phyloP scores from a whole-genome alignment of 2,888 invertebrate genomes.

The Melipona bicolor region DNA sequence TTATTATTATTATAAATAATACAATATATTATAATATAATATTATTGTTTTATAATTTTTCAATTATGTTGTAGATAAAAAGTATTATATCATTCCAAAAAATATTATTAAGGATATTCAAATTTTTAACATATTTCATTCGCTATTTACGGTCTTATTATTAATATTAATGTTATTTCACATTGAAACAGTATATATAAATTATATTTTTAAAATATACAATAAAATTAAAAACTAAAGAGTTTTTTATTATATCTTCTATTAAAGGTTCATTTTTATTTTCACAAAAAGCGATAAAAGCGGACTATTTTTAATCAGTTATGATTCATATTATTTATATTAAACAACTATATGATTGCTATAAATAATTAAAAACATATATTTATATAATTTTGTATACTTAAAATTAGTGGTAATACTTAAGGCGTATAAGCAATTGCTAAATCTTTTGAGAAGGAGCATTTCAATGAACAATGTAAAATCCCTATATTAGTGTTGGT shows the following conservation, averaged over 20 bases:
- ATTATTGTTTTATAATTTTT: constrained; percentile 23
- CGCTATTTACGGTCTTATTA: constrained; percentile 7
- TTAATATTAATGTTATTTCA: constrained; percentile 15
- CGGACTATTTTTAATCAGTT: not conserved
- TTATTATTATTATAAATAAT: constrained; percentile 9
- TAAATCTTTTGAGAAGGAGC: not conserved
- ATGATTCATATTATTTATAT: not conserved
- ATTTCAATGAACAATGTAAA: constrained; percentile 18
- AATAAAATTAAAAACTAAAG: constrained; percentile 9
- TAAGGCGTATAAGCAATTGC: not conserved
- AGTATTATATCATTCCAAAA: constrained; percentile 55
- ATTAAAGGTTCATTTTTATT: not conserved
- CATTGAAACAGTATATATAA: constrained; percentile 19
- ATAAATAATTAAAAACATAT: not conserved
- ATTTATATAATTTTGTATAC: not conserved
- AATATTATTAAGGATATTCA: constrained; percentile 25
- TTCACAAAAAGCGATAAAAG: not conserved
- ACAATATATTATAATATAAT: constrained; percentile 25
- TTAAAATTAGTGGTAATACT: constrained; percentile 4
- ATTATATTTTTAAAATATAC: constrained; percentile 41
- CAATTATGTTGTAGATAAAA: constrained; percentile 24
- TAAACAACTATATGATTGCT: not conserved
- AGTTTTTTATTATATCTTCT: not conserved
- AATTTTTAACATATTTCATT: constrained; percentile 20
- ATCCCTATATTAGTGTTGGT: constrained; percentile 51